Evolutionary conservation across 2,113 vertebrate species (phyloP), one percentile per base, ranked within the genome.

Genomic region (Oenanthe oenanthe): DNA sequence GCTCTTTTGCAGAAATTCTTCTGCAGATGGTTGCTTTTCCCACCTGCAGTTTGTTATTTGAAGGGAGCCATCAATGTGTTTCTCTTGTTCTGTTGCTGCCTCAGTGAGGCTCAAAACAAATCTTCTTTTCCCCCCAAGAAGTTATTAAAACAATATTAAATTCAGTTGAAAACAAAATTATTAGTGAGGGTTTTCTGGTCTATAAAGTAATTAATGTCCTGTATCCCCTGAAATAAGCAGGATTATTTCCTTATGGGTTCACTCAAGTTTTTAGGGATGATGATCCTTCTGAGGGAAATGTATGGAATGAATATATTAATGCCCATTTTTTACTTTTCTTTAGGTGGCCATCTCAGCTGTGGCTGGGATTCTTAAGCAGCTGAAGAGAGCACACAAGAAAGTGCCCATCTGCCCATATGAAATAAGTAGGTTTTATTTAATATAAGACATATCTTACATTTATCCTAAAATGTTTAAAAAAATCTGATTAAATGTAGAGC

Each of bases 271-370:
- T 62, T 66, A 47, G 13, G 29, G 34, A 12, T 51, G 15, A 18
- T 34, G 18, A 24, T 80, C 36, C 8, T 65, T 66, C n/a, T 78
- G 67, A 61, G 31, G 10, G 17, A 22, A 56, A 13, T 45, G 18
- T 24, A 13, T 65, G 66, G 67, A 73, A 56, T 28, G 11, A 36
- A 31, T 45, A 12, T 11, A 6, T 60, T 60, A 68, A 70, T 87
- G 8, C 6, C 18, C 3, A 6, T 54, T 62, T 95, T 65, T 84
- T 56, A 89, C 71, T 94, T 94, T 22, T 94, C 99, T 94, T 26
- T 95, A 99, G 99, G 98, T 99, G 98, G 99, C 99, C 4, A 99
- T 99, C 97, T 99, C 99, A 47, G 98, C 99, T 80, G 98, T 99
- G 51, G 99, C 98, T 96, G 99, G 99, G 32, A 99, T 99, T 96